phyloP scores from a whole-genome alignment of 2,113 vertebrate species.

The Chamaea fasciata region DNA sequence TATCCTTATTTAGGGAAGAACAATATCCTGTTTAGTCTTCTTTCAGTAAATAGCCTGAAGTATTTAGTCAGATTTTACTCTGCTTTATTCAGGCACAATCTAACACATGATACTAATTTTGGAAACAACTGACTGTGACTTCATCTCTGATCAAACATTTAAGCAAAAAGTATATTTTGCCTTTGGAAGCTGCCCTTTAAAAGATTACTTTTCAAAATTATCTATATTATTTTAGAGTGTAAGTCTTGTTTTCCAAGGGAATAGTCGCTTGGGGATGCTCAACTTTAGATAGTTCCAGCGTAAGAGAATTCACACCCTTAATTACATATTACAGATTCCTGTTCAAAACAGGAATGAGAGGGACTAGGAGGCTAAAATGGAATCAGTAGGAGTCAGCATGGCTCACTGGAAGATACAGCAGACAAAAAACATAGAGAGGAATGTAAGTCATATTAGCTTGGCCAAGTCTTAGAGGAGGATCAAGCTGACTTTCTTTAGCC shows the following conservation, averaged over 20 bases:
- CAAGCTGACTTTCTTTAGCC: background rate
- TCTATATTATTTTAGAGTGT: background rate
- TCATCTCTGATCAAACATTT: background rate
- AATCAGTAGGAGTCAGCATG: background rate
- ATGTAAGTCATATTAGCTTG: background rate
- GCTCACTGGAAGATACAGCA: background rate
- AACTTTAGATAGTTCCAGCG: background rate
- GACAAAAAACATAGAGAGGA: background rate
- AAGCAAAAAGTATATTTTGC: background rate
- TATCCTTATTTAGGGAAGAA: background rate
- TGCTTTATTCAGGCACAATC: background rate
- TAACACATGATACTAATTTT: background rate
- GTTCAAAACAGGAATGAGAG: background rate
- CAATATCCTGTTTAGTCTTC: background rate
- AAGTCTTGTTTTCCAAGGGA: background rate
- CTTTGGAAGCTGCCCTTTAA: background rate
- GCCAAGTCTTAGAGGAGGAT: background rate
- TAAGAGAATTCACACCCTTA: background rate
- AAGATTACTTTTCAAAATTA: background rate
- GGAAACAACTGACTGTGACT: background rate
- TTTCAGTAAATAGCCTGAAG: background rate
- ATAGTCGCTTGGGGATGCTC: background rate
- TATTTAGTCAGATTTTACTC: background rate
- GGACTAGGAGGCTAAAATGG: background rate
- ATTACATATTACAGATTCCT: background rate